Conservation (phyloP, 2,797 vertebrate genomes). For the Lutjanus campechanus region DNA sequence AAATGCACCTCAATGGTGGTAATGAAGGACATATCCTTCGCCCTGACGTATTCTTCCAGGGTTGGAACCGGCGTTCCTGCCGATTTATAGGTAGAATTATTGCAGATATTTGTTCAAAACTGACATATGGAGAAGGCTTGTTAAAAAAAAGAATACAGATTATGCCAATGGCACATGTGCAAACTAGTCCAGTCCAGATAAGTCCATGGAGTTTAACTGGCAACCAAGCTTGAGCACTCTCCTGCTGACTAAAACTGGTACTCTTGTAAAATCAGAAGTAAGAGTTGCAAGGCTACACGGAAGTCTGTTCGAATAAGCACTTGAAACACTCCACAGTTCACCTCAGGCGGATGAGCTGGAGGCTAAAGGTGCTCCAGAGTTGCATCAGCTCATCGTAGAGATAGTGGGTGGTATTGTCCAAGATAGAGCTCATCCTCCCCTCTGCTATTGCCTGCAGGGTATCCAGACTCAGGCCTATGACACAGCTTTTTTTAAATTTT, state of each 20-base stretch:
- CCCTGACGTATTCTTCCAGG: background rate
- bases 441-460: slow-evolving; percentile 53
- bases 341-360: slow-evolving; percentile 53
- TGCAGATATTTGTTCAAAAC: slow-evolving; percentile 1
- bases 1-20: background rate
- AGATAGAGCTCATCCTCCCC: slow-evolving; percentile 57
- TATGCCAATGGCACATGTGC: background rate
- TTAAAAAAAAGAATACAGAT: background rate
- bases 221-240: slow-evolving; percentile 8
- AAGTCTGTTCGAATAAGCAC: slow-evolving; percentile 43
- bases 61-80: background rate
- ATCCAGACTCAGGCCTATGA: slow-evolving; percentile 60
- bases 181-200: background rate
- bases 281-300: slow-evolving; percentile 27
- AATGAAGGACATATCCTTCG: background rate
- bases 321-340: slow-evolving; percentile 46
- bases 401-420: slow-evolving; percentile 67
- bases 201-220: background rate
- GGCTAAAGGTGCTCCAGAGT: slow-evolving; percentile 57
- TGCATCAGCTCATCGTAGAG: slow-evolving; percentile 51
- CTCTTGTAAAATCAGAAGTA: slow-evolving; percentile 25
- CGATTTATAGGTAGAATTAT: background rate
- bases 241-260: slow-evolving; percentile 1
- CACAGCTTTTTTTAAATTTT: slow-evolving; percentile 46
- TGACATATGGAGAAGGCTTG: background rate